Evolutionary conservation across 2,113 vertebrate species (phyloP), one percentile per base, ranked within the genome.

Genomic region (Cyanoderma ruficeps): DNA sequence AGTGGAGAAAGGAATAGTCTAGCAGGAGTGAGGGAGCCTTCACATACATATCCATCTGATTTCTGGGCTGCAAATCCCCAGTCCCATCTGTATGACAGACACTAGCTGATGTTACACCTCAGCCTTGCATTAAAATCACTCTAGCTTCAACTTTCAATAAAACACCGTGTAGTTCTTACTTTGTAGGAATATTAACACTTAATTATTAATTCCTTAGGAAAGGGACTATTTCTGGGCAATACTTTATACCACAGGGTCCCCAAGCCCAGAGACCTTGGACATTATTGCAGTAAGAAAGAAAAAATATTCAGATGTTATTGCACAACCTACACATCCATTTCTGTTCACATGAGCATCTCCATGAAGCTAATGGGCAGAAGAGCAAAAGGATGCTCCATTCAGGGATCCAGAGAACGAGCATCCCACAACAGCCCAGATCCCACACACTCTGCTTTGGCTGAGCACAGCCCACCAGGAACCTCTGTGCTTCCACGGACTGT

Each of bases 401-500:
- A 82, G 59, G 67, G 53, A 79, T 68, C 28, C 37, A 52, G 15
- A 49, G 53, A 69, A 78, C 0, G 0, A 61, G 41, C 53, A 76
- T 18, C 67, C 47, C 57, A 68, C 53, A 71, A 9, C 15, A 57
- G 46, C 61, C n/a, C 47, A 19, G 2, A 2, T 41, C 28, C 47
- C 83, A 68, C 33, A 35, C 39, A 68, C 37, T 70, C 33, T 24
- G 23, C 49, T 87, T 37, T 55, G 69, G n/a, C 68, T 13, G 7
- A 44, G 49, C 87, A 65, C 7, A 41, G 56, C 49, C 57, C 70
- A 33, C 23, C 42, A 79, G 75, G 46, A 76, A 71, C 53, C 49
- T 53, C 53, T 1, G 2, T 39, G 61, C 33, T 68, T n/a, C 37
- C 63, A 13, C 2, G 4, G 30, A 39, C 59, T 0, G 0, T 16